Percentiles rank a stretch among this genome's conserved stretches.
These are phyloP conservation scores for Machimus atricapillus DNA, from an alignment of 2,888 invertebrate species.

Conservation along the genomic window DNA sequence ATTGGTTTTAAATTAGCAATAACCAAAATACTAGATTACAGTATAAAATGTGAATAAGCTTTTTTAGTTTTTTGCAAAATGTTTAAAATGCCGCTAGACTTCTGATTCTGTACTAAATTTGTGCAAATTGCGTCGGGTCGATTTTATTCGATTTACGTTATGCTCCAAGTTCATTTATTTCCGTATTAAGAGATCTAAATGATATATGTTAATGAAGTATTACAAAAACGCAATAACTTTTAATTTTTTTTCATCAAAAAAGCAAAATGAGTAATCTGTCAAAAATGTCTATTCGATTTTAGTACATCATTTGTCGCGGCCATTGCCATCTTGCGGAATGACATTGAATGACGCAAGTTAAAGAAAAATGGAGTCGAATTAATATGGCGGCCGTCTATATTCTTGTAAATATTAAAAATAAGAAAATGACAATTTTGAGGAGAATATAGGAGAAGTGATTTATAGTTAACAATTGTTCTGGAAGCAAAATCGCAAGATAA, in stretches of 20 bases:
- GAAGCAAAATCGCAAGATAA: conserved; percentile 25
- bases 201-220: not conserved
- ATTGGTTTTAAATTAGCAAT: not conserved
- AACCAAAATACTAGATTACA: not conserved
- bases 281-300: conserved; percentile 19
- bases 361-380: conserved; percentile 58
- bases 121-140: not conserved
- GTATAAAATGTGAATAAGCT: not conserved
- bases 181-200: not conserved
- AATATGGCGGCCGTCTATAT: conserved; percentile 58
- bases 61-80: not conserved
- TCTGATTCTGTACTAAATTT: not conserved
- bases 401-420: conserved; percentile 59
- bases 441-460: conserved; percentile 45
- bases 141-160: not conserved
- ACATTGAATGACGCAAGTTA: conserved; percentile 42
- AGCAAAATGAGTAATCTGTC: not conserved
- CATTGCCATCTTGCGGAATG: conserved; percentile 49
- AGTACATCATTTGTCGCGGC: conserved; percentile 2
- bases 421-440: conserved; percentile 49
- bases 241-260: not conserved
- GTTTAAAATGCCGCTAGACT: not conserved
- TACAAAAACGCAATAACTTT: not conserved
- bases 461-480: conserved; percentile 35
- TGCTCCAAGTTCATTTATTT: not conserved